These are phyloP conservation scores for Jacana jacana DNA, from an alignment of 2,113 vertebrate species.

Conservation along the genomic window DNA sequence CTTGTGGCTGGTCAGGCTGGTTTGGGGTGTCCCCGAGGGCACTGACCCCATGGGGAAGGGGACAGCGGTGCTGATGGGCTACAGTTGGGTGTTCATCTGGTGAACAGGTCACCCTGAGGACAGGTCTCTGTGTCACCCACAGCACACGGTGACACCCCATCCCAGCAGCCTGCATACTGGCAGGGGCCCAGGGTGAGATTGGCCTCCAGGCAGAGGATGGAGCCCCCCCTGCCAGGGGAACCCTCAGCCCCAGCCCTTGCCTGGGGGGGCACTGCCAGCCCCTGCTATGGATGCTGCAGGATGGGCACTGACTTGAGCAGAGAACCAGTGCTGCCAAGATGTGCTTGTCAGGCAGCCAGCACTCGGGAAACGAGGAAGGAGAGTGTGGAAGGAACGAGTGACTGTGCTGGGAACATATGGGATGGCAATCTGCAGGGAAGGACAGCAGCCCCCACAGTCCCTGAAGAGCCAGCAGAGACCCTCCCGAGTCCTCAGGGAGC, in stretches of 20 bases:
- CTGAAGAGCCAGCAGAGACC: neutral
- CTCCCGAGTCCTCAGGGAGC: neutral
- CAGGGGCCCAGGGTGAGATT: neutral
- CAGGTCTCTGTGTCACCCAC: neutral
- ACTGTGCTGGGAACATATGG: neutral
- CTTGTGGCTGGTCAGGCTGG: neutral
- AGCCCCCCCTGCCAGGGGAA: neutral
- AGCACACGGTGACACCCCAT: neutral
- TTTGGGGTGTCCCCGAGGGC: neutral
- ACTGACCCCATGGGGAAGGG: neutral
- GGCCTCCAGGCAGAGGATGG: neutral
- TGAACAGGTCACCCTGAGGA: neutral
- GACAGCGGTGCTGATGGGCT: neutral
- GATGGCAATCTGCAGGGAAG: neutral
- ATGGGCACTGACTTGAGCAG: neutral
- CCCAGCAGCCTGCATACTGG: neutral
- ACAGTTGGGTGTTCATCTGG: neutral
- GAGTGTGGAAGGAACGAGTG: neutral
- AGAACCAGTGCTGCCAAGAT: neutral
- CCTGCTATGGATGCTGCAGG: neutral
- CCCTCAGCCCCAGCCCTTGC: neutral
- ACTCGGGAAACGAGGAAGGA: neutral
- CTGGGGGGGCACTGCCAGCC: neutral
- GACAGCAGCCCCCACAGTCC: neutral
- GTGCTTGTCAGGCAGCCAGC: neutral